These are phyloP conservation scores for Conomelus anceps DNA, from an alignment of 2,888 invertebrate genomes.

Conservation along the genomic window DNA sequence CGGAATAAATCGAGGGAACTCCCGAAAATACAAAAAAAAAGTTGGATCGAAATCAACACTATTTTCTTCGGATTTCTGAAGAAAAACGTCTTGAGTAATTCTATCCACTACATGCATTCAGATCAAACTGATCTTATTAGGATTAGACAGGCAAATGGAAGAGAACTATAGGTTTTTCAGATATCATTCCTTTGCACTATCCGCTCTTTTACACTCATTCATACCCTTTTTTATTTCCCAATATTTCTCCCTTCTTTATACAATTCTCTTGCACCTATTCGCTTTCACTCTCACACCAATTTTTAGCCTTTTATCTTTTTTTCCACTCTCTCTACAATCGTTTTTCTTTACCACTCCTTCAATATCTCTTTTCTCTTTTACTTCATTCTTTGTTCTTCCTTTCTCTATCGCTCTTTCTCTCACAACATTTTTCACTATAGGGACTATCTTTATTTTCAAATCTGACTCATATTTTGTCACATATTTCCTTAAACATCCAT, in stretches of 20 bases:
- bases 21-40: background rate
- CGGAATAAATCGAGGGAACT: background rate
- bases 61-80: background rate
- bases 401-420: background rate
- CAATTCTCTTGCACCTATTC: background rate
- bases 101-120: background rate
- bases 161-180: background rate
- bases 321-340: background rate
- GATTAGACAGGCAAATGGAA: background rate
- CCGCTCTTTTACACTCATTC: background rate
- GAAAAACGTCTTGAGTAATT: background rate
- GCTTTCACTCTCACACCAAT: background rate
- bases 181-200: background rate
- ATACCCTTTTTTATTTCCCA: background rate
- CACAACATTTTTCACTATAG: background rate
- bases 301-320: background rate
- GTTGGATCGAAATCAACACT: background rate
- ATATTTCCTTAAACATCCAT: too few species aligned
- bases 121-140: background rate
- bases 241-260: background rate
- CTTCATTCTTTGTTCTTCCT: background rate
- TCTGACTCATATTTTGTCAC: too few species aligned
- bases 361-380: background rate
- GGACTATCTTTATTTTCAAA: too few species aligned
- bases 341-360: background rate